Conservation (phyloP, 1,140 invertebrate species). For the Monomorium pharaonis region DNA sequence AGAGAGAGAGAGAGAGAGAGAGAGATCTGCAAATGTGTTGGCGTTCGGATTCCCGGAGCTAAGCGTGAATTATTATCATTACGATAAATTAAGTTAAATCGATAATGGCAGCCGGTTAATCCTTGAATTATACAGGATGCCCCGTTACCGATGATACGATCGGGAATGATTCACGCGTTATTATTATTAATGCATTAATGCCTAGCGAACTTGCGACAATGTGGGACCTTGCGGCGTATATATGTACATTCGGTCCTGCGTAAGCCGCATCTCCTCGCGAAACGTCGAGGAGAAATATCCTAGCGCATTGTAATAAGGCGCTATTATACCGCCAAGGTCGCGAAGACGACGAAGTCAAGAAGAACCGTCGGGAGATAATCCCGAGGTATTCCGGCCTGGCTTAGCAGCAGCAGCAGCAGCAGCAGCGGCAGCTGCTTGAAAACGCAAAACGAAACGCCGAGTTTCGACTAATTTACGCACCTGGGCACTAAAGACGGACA, state of each 20-base stretch:
- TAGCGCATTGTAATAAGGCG: constrained; percentile 13
- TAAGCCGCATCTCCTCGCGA: background rate
- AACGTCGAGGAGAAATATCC: background rate
- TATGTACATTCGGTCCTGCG: background rate
- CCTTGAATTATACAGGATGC: background rate
- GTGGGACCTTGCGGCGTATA: background rate
- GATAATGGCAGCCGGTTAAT: background rate
- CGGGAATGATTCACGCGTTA: background rate
- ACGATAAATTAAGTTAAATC: constrained; percentile 8
- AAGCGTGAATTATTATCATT: background rate
- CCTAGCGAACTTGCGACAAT: background rate
- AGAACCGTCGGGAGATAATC: constrained; percentile 8
- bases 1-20: background rate
- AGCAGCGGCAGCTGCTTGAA: background rate
- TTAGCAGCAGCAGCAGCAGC: background rate
- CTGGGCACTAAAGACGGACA: background rate
- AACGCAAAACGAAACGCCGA: background rate
- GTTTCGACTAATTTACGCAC: background rate
- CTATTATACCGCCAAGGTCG: background rate
- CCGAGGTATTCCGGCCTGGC: background rate
- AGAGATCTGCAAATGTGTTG: background rate
- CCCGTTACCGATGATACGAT: constrained; percentile 1
- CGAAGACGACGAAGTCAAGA: background rate
- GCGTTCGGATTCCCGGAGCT: background rate
- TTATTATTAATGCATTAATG: constrained; percentile 28